These are phyloP conservation scores for Oriolus oriolus DNA, from an alignment of 2,113 vertebrate species.

Conservation along the genomic window DNA sequence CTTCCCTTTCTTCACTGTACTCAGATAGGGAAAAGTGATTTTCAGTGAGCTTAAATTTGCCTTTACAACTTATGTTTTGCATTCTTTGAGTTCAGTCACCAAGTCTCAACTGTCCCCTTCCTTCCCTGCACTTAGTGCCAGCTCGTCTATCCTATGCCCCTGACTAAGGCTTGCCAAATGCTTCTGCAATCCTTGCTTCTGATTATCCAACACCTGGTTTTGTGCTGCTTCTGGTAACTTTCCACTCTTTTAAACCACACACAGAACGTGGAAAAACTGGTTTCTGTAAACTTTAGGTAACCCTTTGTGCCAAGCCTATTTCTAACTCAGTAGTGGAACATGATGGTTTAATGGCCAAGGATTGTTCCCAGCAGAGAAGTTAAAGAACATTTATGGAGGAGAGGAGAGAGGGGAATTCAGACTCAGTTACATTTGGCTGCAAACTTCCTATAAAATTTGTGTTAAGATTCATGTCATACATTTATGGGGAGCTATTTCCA, in stretches of 20 bases:
- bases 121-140: not conserved
- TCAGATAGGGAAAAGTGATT: not conserved
- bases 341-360: not conserved
- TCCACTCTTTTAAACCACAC: constrained; percentile 22
- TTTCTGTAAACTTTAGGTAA: constrained; percentile 28
- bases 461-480: not conserved
- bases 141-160: not conserved
- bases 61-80: not conserved
- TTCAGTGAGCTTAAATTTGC: not conserved
- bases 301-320: not conserved
- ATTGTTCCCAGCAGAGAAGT: not conserved
- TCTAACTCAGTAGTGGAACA: not conserved
- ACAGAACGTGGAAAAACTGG: constrained; percentile 49
- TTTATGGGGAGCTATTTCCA: not conserved
- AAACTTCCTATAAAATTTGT: not conserved
- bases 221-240: constrained; percentile 43
- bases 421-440: not conserved
- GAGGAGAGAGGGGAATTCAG: not conserved
- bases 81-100: not conserved
- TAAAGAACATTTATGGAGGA: not conserved
- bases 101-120: not conserved
- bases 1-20: not conserved
- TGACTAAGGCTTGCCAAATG: not conserved
- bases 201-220: not conserved
- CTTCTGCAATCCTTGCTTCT: not conserved